Percentiles rank a stretch among this genome's conserved stretches.
Conservation (phyloP, 2,113 vertebrate genomes). For the Ursus arctos region DNA sequence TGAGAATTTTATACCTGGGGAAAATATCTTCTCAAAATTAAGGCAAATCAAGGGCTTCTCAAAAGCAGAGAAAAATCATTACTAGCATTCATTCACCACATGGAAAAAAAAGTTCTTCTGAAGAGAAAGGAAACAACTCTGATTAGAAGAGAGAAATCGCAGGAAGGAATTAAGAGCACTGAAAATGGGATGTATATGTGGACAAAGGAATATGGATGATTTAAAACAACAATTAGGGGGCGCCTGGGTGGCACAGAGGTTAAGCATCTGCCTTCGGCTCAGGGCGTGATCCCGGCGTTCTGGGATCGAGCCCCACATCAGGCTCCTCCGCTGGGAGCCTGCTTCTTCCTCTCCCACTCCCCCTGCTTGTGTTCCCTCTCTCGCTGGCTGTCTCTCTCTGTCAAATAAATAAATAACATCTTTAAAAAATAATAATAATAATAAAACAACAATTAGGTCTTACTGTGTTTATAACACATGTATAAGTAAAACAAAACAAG, state of each 20-base stretch:
- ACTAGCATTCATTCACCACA: background rate
- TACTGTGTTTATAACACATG: background rate
- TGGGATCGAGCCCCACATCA: too few relatives aligned
- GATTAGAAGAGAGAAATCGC: background rate
- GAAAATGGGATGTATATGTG: background rate
- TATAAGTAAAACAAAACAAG: background rate
- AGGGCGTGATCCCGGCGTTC: too few relatives aligned
- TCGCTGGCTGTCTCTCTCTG: too few relatives aligned
- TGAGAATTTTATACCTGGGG: background rate
- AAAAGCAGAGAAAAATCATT: background rate
- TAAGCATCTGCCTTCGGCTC: too few relatives aligned
- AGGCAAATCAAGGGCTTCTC: background rate
- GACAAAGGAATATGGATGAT: background rate
- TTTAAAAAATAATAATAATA: too few relatives aligned
- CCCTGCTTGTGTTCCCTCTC: too few relatives aligned
- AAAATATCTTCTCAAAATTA: constrained; percentile 16
- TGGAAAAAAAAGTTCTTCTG: background rate
- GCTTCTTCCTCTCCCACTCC: too few relatives aligned
- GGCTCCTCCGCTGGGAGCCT: too few relatives aligned
- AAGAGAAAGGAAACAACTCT: background rate
- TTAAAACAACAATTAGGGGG: background rate
- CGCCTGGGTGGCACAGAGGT: too few relatives aligned
- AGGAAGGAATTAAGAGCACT: background rate
- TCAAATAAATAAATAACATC: too few relatives aligned
- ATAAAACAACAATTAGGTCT: background rate